Conservation (phyloP, 2,797 vertebrate genomes). For the Chaetophractus vellerosus region DNA sequence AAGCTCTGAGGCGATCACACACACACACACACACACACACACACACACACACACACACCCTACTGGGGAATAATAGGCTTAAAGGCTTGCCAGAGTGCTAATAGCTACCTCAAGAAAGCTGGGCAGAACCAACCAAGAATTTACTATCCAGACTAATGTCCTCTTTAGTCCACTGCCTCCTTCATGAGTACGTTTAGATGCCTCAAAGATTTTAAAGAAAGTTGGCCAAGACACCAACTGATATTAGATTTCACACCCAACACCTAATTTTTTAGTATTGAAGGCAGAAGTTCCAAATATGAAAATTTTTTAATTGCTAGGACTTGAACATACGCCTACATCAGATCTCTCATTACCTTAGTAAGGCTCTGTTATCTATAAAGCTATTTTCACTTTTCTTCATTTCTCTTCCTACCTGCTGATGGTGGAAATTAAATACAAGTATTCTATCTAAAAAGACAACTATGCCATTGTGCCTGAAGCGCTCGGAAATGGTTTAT, state of each 20-base stretch:
- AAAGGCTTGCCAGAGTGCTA: background rate
- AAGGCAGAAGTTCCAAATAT: constrained; percentile 62
- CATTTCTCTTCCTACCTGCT: constrained; percentile 62
- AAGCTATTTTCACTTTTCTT: constrained; percentile 47
- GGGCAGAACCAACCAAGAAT: background rate
- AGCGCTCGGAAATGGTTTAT: constrained; percentile 73
- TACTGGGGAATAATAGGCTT: background rate
- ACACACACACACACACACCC: background rate
- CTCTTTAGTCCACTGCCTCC: background rate
- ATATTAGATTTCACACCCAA: constrained; percentile 34
- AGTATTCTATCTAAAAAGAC: constrained; percentile 61
- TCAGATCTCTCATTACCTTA: constrained; percentile 44
- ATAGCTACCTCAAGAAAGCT: background rate
- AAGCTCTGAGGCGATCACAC: background rate
- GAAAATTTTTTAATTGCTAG: constrained; percentile 65
- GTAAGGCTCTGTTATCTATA: constrained; percentile 41
- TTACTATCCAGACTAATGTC: background rate
- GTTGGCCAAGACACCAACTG: constrained; percentile 13
- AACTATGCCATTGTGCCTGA: constrained; percentile 61
- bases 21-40: background rate
- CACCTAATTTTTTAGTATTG: constrained; percentile 66
- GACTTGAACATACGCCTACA: constrained; percentile 43
- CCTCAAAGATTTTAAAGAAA: constrained; percentile 17
- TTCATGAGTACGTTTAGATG: constrained; percentile 10
- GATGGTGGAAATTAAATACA: constrained; percentile 70